A percentile compares a stretch with the other conserved stretches of the same genome.
phyloP scores from a whole-genome alignment of 2,113 vertebrate species.

The Papio anubis region DNA sequence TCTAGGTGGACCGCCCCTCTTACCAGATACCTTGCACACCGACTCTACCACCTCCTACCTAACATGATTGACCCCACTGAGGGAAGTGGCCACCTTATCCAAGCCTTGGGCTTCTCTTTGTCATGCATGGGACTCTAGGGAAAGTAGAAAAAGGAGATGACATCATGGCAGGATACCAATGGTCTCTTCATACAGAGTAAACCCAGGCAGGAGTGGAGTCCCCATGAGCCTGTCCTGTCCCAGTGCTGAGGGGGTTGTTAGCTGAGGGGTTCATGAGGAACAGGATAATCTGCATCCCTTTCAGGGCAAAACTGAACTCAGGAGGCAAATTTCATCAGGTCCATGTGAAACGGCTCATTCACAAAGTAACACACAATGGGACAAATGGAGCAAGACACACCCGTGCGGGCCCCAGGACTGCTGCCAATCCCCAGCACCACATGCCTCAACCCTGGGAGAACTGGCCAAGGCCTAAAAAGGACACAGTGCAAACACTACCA shows the following conservation, averaged over 20 bases:
- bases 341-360: neutral
- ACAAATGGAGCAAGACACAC: neutral
- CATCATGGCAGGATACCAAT: neutral
- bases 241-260: rapidly evolving
- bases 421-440: neutral
- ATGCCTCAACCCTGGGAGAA: neutral
- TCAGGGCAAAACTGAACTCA: neutral
- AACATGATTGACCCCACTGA: rapidly evolving
- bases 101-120: neutral
- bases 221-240: neutral
- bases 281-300: neutral
- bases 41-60: neutral
- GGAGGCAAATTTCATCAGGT: neutral
- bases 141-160: neutral
- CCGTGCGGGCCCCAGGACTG: rapidly evolving
- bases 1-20: no score
- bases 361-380: neutral
- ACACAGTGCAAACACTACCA: neutral
- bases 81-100: neutral
- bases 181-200: neutral
- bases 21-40: neutral
- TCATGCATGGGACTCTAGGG: neutral
- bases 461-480: neutral
- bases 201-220: neutral
- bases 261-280: neutral